Evolutionary conservation across 2,113 vertebrate genomes (phyloP), one percentile per base, ranked within the genome.

Genomic region (Columbina picui): DNA sequence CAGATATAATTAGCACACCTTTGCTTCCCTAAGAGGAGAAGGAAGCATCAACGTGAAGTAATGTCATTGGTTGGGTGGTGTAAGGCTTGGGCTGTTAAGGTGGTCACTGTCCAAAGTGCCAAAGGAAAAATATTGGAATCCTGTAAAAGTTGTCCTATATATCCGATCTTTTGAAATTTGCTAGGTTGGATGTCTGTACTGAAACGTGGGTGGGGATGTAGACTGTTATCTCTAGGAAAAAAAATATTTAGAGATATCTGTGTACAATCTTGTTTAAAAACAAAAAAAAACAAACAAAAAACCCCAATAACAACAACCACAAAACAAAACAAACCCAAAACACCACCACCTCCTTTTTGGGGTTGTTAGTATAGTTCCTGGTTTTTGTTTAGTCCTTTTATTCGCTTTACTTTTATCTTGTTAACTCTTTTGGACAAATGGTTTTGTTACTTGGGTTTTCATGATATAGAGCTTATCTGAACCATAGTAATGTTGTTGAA

Each of bases 51-150:
- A 26, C 3, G 10, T 39, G 3, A 25, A 25, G 12, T 38, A 23
- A 0, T 30, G 11, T 7, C 2, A 0, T n/a, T 3, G 1, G 10
- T 32, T 87, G 20, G 43, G 47, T 56, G 20, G 9, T 50, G 5
- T 36, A 34, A 50, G 32, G 14, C 6, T 76, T 38, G 26, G 17
- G 59, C 45, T 17, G 2, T n/a, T 70, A 22, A 60, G 12, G 59
- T 22, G 74, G 21, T 39, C 38, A 17, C 64, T 67, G 32, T 12
- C 16, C 74, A 19, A 67, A 78, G 11, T 14, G 2, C 22, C 25
- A 16, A 71, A 63, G 20, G 4, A 75, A 45, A 76, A 71, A 14
- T 41, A 12, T 0, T 32, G 20, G 14, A 76, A 52, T 68, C 1
- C 13, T 8, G 27, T 64, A 25, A 45, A 63, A 45, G 23, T 68